Evolutionary conservation across 1,140 invertebrate species (phyloP), one percentile per base, ranked within the genome.

Genomic region (Gryon sp.): DNA sequence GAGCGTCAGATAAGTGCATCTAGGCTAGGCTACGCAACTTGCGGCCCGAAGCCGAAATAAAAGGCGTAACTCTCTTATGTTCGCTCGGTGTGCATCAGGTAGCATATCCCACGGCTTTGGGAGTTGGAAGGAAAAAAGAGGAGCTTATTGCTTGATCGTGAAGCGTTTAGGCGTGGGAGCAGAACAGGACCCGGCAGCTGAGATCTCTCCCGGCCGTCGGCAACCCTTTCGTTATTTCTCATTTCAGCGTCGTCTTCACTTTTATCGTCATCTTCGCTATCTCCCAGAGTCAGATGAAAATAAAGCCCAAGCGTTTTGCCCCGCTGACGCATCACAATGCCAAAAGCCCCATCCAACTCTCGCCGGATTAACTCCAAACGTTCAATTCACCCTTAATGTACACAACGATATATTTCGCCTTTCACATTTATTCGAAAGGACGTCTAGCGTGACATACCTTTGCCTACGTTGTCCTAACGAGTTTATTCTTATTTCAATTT

Each of bases 111-210:
- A 82, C 76, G 76, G 77, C 80, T 82, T 70, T 59, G 41, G 59
- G 41, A 78, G 81, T 83, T 77, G 80, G 40, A 62, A 76, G 76
- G 79, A 81, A 81, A 79, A 80, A 83, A 83, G n/a, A 83, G 80
- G 79, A 84, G 69, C 66, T 80, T 7, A 28, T 28, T n/a, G 76
- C 80, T 81, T 83, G 84, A 83, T 82, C 82, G 79, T 53, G 79
- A 81, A 80, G 81, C 79, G 79, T 83, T 82, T 76, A 79, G 82
- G 80, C 82, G 83, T 83, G 83, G 82, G 82, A 84, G 80, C 76
- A 77, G 65, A 55, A 43, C 72, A 73, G 52, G 63, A 69, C 75
- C 72, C 68, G 38, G 34, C 74, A 74, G 76, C 66, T 72, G 80
- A 82, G 76, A 80, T n/a, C n/a, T n/a, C n/a, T n/a, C n/a, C n/a